Conservation (phyloP, 2,797 vertebrate genomes). For the Petrocephalus sullivani region DNA sequence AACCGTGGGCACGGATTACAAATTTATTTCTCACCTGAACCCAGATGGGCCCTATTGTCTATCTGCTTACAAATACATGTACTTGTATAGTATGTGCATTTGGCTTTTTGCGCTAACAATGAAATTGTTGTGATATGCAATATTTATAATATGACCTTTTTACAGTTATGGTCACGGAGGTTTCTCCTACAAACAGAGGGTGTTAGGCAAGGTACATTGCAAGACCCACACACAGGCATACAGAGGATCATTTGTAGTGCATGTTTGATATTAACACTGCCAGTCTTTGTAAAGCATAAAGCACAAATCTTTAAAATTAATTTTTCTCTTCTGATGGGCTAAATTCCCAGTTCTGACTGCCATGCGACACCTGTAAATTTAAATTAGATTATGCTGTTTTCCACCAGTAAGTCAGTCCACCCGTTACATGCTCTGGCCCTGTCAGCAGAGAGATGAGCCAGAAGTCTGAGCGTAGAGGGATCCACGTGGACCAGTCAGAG, state of each 20-base stretch:
- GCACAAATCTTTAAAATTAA: not conserved
- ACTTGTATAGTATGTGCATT: not conserved
- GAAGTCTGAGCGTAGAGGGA: constrained; percentile 84
- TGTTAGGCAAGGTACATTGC: not conserved
- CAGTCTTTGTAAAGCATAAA: not conserved
- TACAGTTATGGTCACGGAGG: not conserved
- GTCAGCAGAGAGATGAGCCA: constrained; percentile 77
- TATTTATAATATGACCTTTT: not conserved
- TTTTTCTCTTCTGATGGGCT: not conserved
- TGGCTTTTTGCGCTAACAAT: not conserved
- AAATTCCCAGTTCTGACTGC: not conserved
- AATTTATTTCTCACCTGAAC: too few relatives aligned
- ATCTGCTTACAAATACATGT: not conserved
- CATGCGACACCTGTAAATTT: not conserved
- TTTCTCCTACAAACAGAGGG: not conserved
- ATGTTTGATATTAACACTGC: not conserved
- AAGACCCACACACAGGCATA: not conserved
- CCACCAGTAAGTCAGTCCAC: not conserved
- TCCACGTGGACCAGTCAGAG: constrained; percentile 94
- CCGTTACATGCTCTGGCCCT: not conserved
- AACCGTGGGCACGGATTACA: too few relatives aligned
- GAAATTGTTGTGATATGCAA: not conserved
- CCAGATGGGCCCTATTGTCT: not conserved
- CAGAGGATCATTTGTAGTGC: not conserved
- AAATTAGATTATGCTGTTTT: not conserved